phyloP scores from a whole-genome alignment of 2,888 invertebrate genomes.

The Stenotaenia linearis region DNA sequence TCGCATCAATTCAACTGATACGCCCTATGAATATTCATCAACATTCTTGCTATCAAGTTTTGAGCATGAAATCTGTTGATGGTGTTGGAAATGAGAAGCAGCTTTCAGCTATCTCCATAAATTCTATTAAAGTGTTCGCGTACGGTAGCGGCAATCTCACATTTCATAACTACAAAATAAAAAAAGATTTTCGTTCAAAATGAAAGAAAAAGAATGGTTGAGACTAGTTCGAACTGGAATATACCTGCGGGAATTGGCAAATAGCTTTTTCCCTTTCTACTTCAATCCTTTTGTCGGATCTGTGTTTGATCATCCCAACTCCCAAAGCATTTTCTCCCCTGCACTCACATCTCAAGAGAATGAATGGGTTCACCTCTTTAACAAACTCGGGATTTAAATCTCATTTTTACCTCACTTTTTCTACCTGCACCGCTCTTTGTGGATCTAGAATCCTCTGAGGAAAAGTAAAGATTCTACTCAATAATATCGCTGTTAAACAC shows the following conservation, averaged over 20 bases:
- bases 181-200: background rate
- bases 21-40: conserved; percentile 7
- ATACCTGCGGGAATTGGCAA: conserved; percentile 3
- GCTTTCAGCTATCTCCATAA: conserved; percentile 11
- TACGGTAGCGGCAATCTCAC: background rate
- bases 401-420: background rate
- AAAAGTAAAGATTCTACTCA: background rate
- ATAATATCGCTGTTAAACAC: background rate
- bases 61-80: background rate
- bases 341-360: background rate
- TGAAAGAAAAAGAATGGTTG: background rate
- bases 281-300: conserved; percentile 15
- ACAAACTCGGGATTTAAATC: background rate
- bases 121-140: background rate
- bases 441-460: background rate
- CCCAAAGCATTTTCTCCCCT: background rate
- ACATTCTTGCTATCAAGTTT: background rate
- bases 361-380: background rate
- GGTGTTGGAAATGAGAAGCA: background rate
- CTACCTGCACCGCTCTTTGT: too few relatives aligned
- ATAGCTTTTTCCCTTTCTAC: background rate
- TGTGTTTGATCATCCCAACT: conserved; percentile 15
- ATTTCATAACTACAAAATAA: background rate
- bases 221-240: background rate
- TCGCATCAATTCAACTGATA: background rate